Conservation (phyloP, 2,888 invertebrate species). For the Parnassius glacialis region DNA sequence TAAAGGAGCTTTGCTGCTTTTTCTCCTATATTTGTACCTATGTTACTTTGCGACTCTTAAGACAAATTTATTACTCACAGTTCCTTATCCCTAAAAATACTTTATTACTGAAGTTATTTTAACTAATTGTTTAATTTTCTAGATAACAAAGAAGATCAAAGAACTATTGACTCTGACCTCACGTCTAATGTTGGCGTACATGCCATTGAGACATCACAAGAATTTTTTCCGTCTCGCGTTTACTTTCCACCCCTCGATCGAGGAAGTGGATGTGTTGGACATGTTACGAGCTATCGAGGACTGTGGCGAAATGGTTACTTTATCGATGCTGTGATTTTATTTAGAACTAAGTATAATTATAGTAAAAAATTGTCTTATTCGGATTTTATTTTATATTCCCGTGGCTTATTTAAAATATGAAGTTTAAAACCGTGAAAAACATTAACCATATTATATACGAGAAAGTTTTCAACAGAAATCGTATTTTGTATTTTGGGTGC, state of each 20-base stretch:
- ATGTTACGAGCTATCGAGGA: constrained; percentile 84
- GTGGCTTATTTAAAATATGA: too few relatives aligned
- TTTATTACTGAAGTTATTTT: too few relatives aligned
- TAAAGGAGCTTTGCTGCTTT: too few relatives aligned
- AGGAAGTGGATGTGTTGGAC: constrained; percentile 80
- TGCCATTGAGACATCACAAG: constrained; percentile 83
- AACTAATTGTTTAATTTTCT: constrained; percentile 30
- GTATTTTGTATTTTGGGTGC: too few relatives aligned
- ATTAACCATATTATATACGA: too few relatives aligned
- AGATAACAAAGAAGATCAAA: constrained; percentile 87
- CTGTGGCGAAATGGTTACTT: constrained; percentile 70
- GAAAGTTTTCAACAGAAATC: too few relatives aligned
- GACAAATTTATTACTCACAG: too few relatives aligned
- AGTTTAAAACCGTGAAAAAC: too few relatives aligned
- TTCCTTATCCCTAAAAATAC: too few relatives aligned
- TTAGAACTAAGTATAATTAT: not conserved
- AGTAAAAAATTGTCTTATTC: not conserved
- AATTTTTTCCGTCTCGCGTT: constrained; percentile 90
- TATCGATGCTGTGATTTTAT: constrained; percentile 35
- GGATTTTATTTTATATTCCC: too few relatives aligned
- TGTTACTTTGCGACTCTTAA: too few relatives aligned
- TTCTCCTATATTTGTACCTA: too few relatives aligned
- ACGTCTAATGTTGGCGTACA: constrained; percentile 88
- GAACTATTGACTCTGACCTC: constrained; percentile 84
- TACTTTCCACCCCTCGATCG: constrained; percentile 85